Evolutionary conservation across 2,797 vertebrate species (phyloP), one percentile per base, ranked within the genome.

Genomic region (Halcyon badia): DNA sequence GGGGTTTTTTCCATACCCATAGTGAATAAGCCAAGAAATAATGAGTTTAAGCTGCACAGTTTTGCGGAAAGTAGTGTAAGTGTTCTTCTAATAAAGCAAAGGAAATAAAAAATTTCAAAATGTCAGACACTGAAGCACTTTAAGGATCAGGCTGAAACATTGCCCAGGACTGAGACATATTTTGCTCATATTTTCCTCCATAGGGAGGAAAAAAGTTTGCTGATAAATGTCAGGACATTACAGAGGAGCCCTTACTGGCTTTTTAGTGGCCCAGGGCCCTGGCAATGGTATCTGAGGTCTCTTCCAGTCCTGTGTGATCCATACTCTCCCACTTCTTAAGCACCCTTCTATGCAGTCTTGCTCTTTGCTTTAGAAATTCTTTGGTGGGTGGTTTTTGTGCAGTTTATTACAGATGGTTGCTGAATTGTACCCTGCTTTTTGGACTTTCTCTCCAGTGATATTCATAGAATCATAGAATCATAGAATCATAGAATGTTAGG

Each of bases 261-360:
- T 76, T 22, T 39, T 51, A 10, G 11, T 57, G 64, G n/a, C 21
- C 7, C 20, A 37, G 31, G 6, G 14, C 28, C 15, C 31, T 28
- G 3, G 12, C 44, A 89, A 5, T 33, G 20, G 26, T 52, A 92
- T 69, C 66, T 17, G 35, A 61, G 12, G 18, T 57, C 9, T 58
- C 35, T 73, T 44, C n/a, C 49, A 54, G 3, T 35, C 51, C 35
- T 69, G 3, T 31, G 22, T 79, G 28, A 35, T 56, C 46, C 51
- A 64, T 30, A 64, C 4, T 3, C 11, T 69, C 12, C 7, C 12
- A 22, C 7, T 69, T 54, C 17, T 48, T 69, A 60, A 80, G 20
- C 3, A 9, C 1, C 10, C 24, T 71, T 26, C 3, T 13, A 33
- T 5, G 22, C 22, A 49, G n/a, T 26, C 2, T 2, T 60, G 18